Evolutionary conservation across 2,113 vertebrate genomes (phyloP).

Genomic region (Notothenia coriiceps): DNA sequence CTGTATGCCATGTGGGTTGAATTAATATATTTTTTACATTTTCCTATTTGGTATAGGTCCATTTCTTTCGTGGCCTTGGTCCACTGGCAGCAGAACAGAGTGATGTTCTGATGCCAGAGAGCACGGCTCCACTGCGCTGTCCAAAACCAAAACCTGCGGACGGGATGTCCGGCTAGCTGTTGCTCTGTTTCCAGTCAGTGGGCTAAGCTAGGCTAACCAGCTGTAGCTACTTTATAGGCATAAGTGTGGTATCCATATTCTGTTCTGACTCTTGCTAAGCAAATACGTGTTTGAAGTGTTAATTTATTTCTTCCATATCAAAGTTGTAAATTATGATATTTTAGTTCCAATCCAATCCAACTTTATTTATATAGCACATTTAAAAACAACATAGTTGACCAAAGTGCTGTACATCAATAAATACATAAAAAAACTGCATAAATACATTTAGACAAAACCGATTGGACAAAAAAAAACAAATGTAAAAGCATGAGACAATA

Average conservation of each 20-base stretch:
- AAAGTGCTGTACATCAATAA: too few species aligned
- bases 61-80: slow-evolving; percentile 42
- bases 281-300: background rate
- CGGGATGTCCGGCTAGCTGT: too few species aligned
- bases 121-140: slow-evolving; percentile 10
- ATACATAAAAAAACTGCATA: too few species aligned
- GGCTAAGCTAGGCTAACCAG: too few species aligned
- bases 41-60: slow-evolving; percentile 32
- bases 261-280: background rate
- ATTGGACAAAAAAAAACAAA: too few species aligned
- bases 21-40: slow-evolving; percentile 48
- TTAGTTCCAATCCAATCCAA: too few species aligned
- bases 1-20: slow-evolving; percentile 26
- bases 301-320: background rate
- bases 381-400: too few species aligned
- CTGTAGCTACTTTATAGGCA: too few species aligned
- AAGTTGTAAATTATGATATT: background rate
- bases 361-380: too few species aligned
- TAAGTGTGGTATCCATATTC: background rate
- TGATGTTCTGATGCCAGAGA: slow-evolving; percentile 24
- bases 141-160: slow-evolving; percentile 4
- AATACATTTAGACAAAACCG: too few species aligned
- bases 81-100: slow-evolving; percentile 26
- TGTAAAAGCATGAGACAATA: too few species aligned
- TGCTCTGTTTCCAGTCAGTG: too few species aligned